Conservation (phyloP, 1,140 invertebrate genomes). For the Chymomyza costata region DNA sequence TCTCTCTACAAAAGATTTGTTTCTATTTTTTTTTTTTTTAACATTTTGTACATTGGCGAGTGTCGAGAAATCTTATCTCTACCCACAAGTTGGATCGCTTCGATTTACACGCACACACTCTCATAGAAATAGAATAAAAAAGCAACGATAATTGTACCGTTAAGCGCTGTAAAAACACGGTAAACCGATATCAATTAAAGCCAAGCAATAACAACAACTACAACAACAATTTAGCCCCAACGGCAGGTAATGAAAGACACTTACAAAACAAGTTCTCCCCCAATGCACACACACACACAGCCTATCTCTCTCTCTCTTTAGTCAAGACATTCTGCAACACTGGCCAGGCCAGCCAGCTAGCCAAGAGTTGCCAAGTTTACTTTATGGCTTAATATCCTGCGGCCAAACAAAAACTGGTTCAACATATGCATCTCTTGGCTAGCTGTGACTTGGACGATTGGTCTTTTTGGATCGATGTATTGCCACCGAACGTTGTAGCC, state of each 20-base stretch:
- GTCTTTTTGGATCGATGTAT: slow-evolving; percentile 40
- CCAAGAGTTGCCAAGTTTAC: too few relatives aligned
- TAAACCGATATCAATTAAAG: slow-evolving; percentile 62
- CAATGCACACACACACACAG: too few relatives aligned
- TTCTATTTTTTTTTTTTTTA: too few relatives aligned
- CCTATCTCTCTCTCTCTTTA: background rate
- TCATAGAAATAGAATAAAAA: slow-evolving; percentile 2
- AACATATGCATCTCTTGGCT: slow-evolving; percentile 21
- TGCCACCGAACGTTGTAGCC: slow-evolving; percentile 33
- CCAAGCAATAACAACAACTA: slow-evolving; percentile 18
- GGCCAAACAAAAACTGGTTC: slow-evolving; percentile 63
- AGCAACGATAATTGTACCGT: slow-evolving; percentile 52
- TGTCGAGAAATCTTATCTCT: too few relatives aligned
- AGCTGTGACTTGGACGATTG: slow-evolving; percentile 16
- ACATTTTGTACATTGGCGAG: too few relatives aligned
- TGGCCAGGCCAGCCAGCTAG: slow-evolving; percentile 14
- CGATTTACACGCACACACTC: slow-evolving; percentile 15
- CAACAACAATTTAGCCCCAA: background rate
- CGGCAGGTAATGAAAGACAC: slow-evolving; percentile 8
- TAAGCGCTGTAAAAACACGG: slow-evolving; percentile 46
- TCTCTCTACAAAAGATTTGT: too few relatives aligned
- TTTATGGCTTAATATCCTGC: slow-evolving; percentile 66
- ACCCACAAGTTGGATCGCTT: too few relatives aligned
- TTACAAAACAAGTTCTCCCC: slow-evolving; percentile 35
- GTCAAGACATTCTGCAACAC: slow-evolving; percentile 8